Base-by-base conservation (phyloP, 2,113 vertebrate genomes). In the Neofelis nebulosa region DNA sequence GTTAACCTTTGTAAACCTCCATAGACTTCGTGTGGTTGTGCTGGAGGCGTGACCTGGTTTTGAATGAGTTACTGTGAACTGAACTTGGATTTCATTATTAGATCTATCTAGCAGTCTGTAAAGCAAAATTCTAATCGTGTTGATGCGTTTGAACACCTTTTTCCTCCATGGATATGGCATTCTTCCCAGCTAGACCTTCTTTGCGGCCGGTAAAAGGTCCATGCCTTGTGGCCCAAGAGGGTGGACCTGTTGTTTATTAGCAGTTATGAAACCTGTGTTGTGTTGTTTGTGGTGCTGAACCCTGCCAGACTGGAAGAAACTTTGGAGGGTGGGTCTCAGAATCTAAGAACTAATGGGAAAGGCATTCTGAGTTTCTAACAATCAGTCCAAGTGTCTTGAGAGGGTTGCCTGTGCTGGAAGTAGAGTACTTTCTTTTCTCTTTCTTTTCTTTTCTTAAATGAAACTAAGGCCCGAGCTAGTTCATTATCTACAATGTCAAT, bases 401-500 rank as follows among this genome's bases (percentile, higher is more conserved):
- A 76, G 41, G 33, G 38, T 76, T 92, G 68, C 25, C 41, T 14
- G 23, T 27, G 8, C 57, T 50, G n/a, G 36, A 81, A 76, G 33
- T 21, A 48, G 57, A 81, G 9, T 50, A n/a, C 66, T 78, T 63
- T 78, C 16, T 15, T 61, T 73, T 71, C 66, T 66, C 27, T 65
- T 38, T 36, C n/a, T 7, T 45, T 81, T 66, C 3, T 76, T 41
- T 63, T 68, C 21, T 85, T 25, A 65, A 80, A 38, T 83, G 82
- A 95, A 89, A 68, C 85, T 74, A 16, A 95, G 76, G 63, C 76
- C 81, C 78, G 89, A 83, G 29, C 68, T 92, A 86, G 82, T 91
- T 96, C 97, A 92, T 98, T 95, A 96, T 63, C 82, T 91, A 16
- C 7, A 21, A 36, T 87, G 91, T 95, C 92, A 93, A 84, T 94